Evolutionary conservation across 2,888 invertebrate genomes (phyloP).

Genomic region (Cistogaster globosa): DNA sequence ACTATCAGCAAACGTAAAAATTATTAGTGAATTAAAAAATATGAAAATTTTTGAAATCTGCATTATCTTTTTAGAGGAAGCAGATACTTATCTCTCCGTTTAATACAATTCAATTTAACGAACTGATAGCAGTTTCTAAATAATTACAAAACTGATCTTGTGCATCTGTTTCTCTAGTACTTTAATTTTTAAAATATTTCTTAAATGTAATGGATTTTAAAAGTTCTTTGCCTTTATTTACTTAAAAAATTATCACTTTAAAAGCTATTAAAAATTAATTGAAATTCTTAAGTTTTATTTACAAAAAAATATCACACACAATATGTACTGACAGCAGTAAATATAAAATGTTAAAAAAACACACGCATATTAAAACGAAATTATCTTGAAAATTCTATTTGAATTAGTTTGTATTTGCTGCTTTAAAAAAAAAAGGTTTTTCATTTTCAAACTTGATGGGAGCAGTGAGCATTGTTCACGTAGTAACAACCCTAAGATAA

Average conservation of each 20-base stretch:
- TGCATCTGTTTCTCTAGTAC: neutral
- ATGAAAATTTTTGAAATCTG: conserved; percentile 10
- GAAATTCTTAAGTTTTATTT: conserved; percentile 54
- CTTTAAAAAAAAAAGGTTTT: conserved; percentile 38
- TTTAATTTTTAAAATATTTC: neutral
- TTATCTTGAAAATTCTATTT: conserved; percentile 26
- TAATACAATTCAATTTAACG: conserved; percentile 6
- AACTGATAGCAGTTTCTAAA: neutral
- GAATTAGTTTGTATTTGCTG: neutral
- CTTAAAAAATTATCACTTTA: conserved; percentile 55
- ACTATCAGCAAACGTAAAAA: neutral
- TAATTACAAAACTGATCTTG: too few relatives aligned
- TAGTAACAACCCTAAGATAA: too few relatives aligned
- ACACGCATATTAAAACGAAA: conserved; percentile 20
- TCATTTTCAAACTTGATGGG: conserved; percentile 30
- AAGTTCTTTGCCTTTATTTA: conserved; percentile 56
- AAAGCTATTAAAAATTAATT: conserved; percentile 59
- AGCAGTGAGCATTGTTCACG: neutral
- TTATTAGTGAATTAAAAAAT: conserved; percentile 7
- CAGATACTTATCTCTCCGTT: neutral
- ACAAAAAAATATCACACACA: conserved; percentile 3
- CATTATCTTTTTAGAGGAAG: conserved; percentile 14
- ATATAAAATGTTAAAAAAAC: neutral
- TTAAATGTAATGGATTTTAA: conserved; percentile 30
- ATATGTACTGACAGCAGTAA: conserved; percentile 8